A percentile compares a stretch with the other conserved stretches of the same genome.
Evolutionary conservation across 1,140 invertebrate genomes (phyloP).

Genomic region (Penaeus chinensis): DNA sequence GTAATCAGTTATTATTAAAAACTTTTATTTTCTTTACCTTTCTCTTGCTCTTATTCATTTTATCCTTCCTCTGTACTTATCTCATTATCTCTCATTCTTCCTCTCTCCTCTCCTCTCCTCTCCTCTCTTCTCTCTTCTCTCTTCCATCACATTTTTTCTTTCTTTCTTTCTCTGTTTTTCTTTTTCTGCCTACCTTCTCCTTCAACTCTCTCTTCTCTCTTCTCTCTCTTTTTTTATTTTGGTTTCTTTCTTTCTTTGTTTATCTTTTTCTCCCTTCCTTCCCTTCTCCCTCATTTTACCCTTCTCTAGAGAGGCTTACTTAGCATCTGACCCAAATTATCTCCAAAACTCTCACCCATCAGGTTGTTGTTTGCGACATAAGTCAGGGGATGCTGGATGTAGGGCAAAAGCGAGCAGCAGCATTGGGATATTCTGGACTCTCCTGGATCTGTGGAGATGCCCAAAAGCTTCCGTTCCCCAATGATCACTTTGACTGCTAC

Average conservation of each 20-base stretch:
- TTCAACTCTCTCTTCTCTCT: too few species aligned
- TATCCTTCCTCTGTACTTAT: too few species aligned
- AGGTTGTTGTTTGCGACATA: constrained; percentile 92
- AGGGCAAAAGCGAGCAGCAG: constrained; percentile 80
- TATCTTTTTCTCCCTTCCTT: not conserved
- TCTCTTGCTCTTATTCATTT: too few species aligned
- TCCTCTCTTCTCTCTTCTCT: too few species aligned
- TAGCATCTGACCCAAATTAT: not conserved
- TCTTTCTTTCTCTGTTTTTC: too few species aligned
- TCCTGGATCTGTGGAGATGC: constrained; percentile 91
- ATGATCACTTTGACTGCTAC: constrained; percentile 89
- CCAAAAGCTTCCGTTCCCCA: constrained; percentile 84
- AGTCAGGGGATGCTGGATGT: constrained; percentile 96
- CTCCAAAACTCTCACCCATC: not conserved
- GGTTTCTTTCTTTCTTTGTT: too few species aligned
- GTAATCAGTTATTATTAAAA: not conserved
- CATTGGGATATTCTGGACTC: constrained; percentile 73
- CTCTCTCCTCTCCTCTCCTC: too few species aligned
- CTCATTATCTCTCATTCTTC: too few species aligned
- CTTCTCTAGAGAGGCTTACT: too few species aligned
- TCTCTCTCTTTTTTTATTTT: not conserved
- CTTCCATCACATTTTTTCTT: too few species aligned
- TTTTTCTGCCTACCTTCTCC: too few species aligned
- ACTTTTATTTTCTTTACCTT: not conserved
- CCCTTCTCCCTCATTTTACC: not conserved